A percentile compares a stretch with the other conserved stretches of the same genome.
phyloP scores from a whole-genome alignment of 2,113 vertebrate species.

The Xerus inauris region DNA sequence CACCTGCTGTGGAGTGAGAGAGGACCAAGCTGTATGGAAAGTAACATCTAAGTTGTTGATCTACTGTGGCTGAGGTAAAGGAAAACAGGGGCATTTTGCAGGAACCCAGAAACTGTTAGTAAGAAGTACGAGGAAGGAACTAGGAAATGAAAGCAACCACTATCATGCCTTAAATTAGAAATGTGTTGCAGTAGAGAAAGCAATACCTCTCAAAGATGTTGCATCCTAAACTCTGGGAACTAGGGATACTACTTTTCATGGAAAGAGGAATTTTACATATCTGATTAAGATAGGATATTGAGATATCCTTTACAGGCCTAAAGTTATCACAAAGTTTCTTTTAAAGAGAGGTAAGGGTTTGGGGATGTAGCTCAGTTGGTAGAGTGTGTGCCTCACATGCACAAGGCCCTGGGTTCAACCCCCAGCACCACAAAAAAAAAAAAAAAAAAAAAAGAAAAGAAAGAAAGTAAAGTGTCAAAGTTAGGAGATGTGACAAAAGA shows the following conservation, averaged over 20 bases:
- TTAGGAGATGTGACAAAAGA: not conserved
- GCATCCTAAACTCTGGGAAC: not conserved
- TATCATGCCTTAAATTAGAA: not conserved
- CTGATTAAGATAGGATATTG: not conserved
- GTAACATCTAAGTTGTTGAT: not conserved
- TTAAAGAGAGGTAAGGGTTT: no score
- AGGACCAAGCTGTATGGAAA: not conserved
- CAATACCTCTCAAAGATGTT: not conserved
- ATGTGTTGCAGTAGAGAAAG: not conserved
- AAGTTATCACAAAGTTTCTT: not conserved
- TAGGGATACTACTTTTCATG: not conserved
- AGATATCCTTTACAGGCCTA: not conserved
- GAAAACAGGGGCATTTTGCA: not conserved
- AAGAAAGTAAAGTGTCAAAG: no score
- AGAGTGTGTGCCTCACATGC: no score
- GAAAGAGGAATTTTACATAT: not conserved
- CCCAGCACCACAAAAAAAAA: no score
- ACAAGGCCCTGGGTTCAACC: no score
- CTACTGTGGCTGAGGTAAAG: not conserved
- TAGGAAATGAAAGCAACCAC: not conserved
- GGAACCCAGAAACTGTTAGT: not conserved
- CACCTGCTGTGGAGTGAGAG: not conserved
- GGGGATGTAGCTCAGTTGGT: no score
- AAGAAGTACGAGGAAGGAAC: not conserved
- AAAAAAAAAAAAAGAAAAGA: no score